Conservation (phyloP, 1,140 invertebrate genomes). For the Mylabris phalerata region DNA sequence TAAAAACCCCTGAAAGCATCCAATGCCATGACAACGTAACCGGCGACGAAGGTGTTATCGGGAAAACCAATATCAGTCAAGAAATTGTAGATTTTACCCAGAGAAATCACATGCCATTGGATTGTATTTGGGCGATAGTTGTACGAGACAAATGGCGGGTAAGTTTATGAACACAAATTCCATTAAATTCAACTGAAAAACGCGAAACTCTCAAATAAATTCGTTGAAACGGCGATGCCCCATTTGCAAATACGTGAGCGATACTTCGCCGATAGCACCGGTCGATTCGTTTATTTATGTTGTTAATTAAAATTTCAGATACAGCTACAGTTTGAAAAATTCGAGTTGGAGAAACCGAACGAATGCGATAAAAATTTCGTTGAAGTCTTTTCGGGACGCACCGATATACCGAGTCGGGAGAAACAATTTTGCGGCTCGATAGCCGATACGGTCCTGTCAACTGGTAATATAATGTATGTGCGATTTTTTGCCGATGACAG, state of each 20-base stretch:
- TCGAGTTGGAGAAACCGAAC: constrained; percentile 66
- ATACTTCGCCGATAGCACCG: too few relatives aligned
- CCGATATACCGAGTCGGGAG: constrained; percentile 52
- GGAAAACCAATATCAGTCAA: constrained; percentile 48
- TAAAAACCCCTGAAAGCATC: constrained; percentile 44
- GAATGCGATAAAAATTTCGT: constrained; percentile 78
- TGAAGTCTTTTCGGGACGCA: constrained; percentile 63
- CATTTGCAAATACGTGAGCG: too few relatives aligned
- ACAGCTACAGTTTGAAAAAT: constrained; percentile 61
- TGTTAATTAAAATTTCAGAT: constrained; percentile 49
- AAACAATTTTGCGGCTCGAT: constrained; percentile 74
- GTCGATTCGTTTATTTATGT: background rate
- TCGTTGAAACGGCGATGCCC: too few relatives aligned
- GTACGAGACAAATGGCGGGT: constrained; percentile 64
- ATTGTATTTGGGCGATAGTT: constrained; percentile 75
- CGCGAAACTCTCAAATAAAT: too few relatives aligned
- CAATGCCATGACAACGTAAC: constrained; percentile 47
- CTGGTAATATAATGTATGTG: constrained; percentile 57
- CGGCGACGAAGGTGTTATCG: constrained; percentile 48
- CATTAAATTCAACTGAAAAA: too few relatives aligned
- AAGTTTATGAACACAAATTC: constrained; percentile 24
- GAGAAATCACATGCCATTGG: constrained; percentile 54
- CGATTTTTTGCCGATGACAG: constrained; percentile 61
- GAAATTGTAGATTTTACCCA: constrained; percentile 47
- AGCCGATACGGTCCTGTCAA: constrained; percentile 59